phyloP scores from a whole-genome alignment of 2,888 invertebrate species.

The Leptopilina syphax region DNA sequence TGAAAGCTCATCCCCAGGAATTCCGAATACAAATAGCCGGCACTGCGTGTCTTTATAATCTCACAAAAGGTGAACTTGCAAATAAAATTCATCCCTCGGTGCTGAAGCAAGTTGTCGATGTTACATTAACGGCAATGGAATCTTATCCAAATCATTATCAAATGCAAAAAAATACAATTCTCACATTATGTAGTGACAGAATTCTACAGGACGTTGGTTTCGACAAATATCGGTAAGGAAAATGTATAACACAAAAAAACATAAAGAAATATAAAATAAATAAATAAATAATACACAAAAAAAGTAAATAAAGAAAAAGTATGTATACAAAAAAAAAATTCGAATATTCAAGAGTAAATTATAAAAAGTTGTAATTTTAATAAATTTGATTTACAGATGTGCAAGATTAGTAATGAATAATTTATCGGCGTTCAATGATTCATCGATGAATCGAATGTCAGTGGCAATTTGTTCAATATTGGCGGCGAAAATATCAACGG shows the following conservation, averaged over 20 bases:
- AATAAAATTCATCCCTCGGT: slow-evolving; percentile 82
- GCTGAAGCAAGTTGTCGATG: slow-evolving; percentile 81
- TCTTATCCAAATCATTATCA: slow-evolving; percentile 83
- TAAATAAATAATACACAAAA: too few relatives aligned
- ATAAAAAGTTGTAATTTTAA: too few relatives aligned
- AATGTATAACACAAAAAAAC: too few relatives aligned
- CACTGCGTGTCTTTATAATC: slow-evolving; percentile 86
- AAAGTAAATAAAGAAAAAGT: too few relatives aligned
- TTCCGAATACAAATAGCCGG: slow-evolving; percentile 86
- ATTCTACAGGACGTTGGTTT: slow-evolving; percentile 85
- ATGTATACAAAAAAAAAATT: too few relatives aligned
- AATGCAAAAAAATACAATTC: slow-evolving; percentile 85
- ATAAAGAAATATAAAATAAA: too few relatives aligned
- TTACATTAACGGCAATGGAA: slow-evolving; percentile 84
- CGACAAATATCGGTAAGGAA: slow-evolving; percentile 78
- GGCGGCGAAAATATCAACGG: slow-evolving; percentile 81
- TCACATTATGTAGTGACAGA: slow-evolving; percentile 86
- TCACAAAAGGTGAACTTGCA: slow-evolving; percentile 83
- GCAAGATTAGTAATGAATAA: slow-evolving; percentile 85
- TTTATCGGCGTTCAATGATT: slow-evolving; percentile 83
- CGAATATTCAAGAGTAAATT: too few relatives aligned
- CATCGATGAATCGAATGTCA: slow-evolving; percentile 86
- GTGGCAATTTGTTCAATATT: slow-evolving; percentile 89
- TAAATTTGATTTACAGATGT: slow-evolving; percentile 76
- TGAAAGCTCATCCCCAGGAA: slow-evolving; percentile 78